Base-by-base conservation (phyloP, 2,888 invertebrate genomes). In the Cheilosia impressa region DNA sequence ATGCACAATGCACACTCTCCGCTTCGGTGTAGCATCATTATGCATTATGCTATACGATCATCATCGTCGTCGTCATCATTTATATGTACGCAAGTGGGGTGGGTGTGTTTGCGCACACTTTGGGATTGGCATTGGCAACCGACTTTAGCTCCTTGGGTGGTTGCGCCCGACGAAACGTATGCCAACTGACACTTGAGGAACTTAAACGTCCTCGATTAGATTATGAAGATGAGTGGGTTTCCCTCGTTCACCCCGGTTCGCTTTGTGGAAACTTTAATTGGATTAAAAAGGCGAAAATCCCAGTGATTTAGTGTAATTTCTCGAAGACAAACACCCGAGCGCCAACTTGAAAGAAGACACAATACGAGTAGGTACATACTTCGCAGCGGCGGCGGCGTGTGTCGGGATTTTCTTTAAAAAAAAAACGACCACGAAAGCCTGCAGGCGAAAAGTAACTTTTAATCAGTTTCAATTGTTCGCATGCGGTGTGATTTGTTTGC, bases 401-500 rank as follows among this genome's bases (percentile, higher is more conserved):
- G 76, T 45, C 62, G 69, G 65, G 65, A 58, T 65, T 71, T 69
- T 41, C 31, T 34, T 38, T 47, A 69, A 38, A 43, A 50, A 27
- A 53, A 73, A 0, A 52, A 43, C 60, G 17, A 27, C 24, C 45
- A 41, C 38, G 45, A 60, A 34, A 15, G 27, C 31, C 52, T 6
- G 9, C 22, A 43, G 34, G 50, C 41, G 41, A 52, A 45, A 58
- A 57, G 52, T 71, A 72, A 85, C 66, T 81, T 80, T 85, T 81
- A 85, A 85, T 81, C 85, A 85, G 68, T 81, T 85, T 85, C 76
- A 85, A 85, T 85, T 81, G 85, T 85, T 81, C 65, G 68, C 81
- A 81, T 85, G 76, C 60, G 81, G 81, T 81, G 81, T 85, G 85
- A 85, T 85, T 85, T 85, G 85, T 81, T 85, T 71, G 76, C 81